Evolutionary conservation across 2,888 invertebrate genomes (phyloP).

Genomic region (Lasioglossum calceatum): DNA sequence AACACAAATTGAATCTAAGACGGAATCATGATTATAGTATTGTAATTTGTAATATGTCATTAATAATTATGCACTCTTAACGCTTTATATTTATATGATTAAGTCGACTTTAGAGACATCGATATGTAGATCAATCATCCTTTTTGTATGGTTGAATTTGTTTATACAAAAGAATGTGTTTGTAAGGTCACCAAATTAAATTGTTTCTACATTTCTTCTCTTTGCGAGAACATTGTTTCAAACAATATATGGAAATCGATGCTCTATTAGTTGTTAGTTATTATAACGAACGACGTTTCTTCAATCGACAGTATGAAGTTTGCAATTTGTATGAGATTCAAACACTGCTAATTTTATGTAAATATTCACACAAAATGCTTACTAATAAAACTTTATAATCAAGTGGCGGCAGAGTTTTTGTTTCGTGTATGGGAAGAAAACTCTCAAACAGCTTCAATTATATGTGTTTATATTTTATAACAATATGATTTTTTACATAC

Average conservation of each 20-base stretch:
- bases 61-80: conserved; percentile 41
- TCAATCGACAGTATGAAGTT: conserved; percentile 35
- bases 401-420: not conserved
- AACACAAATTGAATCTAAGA: conserved; percentile 50
- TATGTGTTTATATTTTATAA: conserved; percentile 64
- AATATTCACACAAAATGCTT: conserved; percentile 64
- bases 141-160: conserved; percentile 18
- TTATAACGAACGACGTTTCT: conserved; percentile 23
- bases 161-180: not conserved
- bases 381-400: conserved; percentile 71
- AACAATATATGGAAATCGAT: not conserved
- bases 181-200: conserved; percentile 31
- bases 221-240: not conserved
- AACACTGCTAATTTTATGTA: conserved; percentile 70
- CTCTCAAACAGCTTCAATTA: conserved; percentile 42
- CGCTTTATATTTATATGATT: conserved; percentile 41
- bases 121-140: conserved; percentile 7
- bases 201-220: not conserved
- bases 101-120: conserved; percentile 20
- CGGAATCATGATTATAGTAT: conserved; percentile 48
- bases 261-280: conserved; percentile 17
- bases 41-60: conserved; percentile 38
- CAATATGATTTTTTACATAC: conserved; percentile 70
- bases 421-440: not conserved
- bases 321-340: conserved; percentile 40